Conservation (phyloP, 2,797 vertebrate species). For the Tokudaia muenninki region DNA sequence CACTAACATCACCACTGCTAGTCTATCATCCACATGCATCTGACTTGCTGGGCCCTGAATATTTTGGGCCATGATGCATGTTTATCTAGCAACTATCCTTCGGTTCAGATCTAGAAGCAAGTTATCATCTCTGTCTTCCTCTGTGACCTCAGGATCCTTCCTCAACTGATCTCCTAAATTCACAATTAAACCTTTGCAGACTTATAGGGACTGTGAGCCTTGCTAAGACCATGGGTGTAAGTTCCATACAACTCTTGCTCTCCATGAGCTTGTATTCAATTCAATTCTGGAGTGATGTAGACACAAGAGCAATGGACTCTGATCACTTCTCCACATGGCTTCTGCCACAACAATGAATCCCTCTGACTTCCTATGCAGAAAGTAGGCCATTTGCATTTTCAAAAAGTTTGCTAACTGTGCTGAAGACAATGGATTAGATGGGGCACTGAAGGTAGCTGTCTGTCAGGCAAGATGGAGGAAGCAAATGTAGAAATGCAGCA, state of each 20-base stretch:
- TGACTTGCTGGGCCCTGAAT: not conserved
- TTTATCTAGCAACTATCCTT: not conserved
- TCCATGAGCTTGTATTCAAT: not conserved
- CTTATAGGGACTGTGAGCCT: not conserved
- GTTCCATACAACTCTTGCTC: not conserved
- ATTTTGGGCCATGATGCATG: not conserved
- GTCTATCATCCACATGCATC: not conserved
- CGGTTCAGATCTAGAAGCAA: not conserved
- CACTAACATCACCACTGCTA: not conserved
- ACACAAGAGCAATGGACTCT: not conserved
- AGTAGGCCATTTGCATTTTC: not conserved
- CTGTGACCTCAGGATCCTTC: not conserved
- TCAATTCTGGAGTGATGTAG: not conserved
- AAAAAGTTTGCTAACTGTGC: not conserved
- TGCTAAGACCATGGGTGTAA: not conserved
- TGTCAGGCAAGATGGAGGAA: not conserved
- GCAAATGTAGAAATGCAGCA: not conserved
- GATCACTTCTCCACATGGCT: too few species aligned
- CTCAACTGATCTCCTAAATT: not conserved
- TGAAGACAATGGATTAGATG: not conserved
- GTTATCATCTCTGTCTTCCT: not conserved
- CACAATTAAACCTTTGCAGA: not conserved
- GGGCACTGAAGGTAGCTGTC: not conserved
- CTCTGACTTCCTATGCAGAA: not conserved
- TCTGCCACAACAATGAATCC: not conserved